Evolutionary conservation across 2,797 vertebrate genomes (phyloP), one percentile per base, ranked within the genome.

Genomic region (Chanos chanos): DNA sequence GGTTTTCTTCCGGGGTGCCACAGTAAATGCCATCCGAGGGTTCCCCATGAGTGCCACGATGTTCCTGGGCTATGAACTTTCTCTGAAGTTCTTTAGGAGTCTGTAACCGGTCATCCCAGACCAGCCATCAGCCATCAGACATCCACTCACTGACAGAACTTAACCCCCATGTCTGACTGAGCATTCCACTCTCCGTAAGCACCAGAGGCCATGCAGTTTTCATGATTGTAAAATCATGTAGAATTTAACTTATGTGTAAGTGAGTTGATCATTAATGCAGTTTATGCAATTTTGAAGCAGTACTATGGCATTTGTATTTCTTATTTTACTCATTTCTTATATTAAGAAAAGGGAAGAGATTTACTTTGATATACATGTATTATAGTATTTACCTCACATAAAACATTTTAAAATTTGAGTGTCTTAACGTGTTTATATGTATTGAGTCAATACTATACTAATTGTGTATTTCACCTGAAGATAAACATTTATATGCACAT

Each of bases 11-110:
- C 91, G 90, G 5, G 94, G 97, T 31, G 78, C 89, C 7, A 85
- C 88, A 0, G 88, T 99, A 52, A 99, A 94, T n/a, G 81, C 92
- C 40, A 59, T 99, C 52, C 85, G 97, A 68, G 97, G 97, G 64
- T 99, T 99, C 81, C 97, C 95, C 2, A 92, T 89, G 86, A 94
- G 94, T 50, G 92, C 95, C 9, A 94, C 93, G 78, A 94, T 93
- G 93, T 99, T 99, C 85, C 90, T 99, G 45, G 88, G 87, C 66
- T 99, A 99, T 4, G 95, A 99, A 75, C 89, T 99, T 49, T 94
- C 93, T 0, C 89, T 97, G 64, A 89, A 85, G 83, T 92, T 92
- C 58, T 86, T 99, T 76, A 90, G 89, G 61, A 72, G 85, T 9
- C 15, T 77, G 4, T 88, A 84, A 75, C 44, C 18, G 16, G 36